Evolutionary conservation across 2,113 vertebrate genomes (phyloP).

Genomic region (Chaetorhynchus papuensis): DNA sequence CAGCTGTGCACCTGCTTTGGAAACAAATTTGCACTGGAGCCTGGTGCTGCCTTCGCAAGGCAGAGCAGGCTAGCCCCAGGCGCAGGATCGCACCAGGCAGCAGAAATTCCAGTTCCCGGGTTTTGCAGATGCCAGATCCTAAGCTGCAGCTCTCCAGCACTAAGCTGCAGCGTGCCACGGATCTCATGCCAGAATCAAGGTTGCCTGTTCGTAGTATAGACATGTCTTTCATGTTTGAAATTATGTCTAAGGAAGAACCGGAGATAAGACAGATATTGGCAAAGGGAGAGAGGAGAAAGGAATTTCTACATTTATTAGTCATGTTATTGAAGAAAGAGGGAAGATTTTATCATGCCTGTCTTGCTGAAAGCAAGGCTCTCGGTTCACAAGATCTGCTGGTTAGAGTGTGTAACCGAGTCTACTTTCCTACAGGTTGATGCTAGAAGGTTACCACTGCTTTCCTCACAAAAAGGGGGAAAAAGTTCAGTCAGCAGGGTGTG

Average conservation of each 20-base stretch:
- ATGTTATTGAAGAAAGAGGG: conserved; percentile 44
- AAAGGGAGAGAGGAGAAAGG: conserved; percentile 25
- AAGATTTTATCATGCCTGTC: conserved; percentile 41
- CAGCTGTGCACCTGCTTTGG: conserved; percentile 51
- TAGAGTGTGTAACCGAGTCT: neutral
- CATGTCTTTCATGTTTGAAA: conserved; percentile 42
- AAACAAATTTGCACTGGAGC: conserved; percentile 39
- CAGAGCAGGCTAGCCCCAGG: neutral
- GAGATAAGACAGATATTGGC: conserved; percentile 45
- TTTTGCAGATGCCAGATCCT: conserved; percentile 26
- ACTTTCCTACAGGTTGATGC: neutral
- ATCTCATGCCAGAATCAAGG: conserved; percentile 38
- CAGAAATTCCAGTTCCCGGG: conserved; percentile 40
- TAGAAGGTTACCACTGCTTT: neutral
- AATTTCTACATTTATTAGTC: conserved; percentile 52
- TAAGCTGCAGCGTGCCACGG: neutral
- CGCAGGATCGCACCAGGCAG: neutral
- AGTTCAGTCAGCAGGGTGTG: neutral
- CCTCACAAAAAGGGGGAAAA: neutral
- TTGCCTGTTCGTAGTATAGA: conserved; percentile 4
- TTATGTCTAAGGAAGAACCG: neutral
- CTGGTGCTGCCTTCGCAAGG: conserved; percentile 34
- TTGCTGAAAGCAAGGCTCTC: conserved; percentile 45
- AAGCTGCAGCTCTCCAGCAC: neutral
- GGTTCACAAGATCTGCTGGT: conserved; percentile 14